Evolutionary conservation across 2,888 invertebrate species (phyloP).

Genomic region (Trichopria drosophilae): DNA sequence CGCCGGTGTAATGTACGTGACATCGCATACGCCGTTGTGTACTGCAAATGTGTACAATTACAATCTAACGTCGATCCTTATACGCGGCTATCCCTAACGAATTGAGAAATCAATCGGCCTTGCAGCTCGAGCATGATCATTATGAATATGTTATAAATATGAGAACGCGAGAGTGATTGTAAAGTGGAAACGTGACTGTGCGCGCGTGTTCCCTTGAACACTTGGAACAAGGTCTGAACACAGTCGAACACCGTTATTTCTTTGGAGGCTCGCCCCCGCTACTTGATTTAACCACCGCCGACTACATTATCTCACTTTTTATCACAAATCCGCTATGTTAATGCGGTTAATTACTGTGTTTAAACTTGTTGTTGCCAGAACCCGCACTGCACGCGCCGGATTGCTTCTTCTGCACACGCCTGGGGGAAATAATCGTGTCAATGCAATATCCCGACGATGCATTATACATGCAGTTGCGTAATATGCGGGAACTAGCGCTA

Average conservation of each 20-base stretch:
- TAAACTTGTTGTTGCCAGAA: slow-evolving; percentile 37
- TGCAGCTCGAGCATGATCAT: slow-evolving; percentile 51
- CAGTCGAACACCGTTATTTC: slow-evolving; percentile 44
- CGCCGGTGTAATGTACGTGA: no score
- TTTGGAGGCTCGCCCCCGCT: slow-evolving; percentile 48
- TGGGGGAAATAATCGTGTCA: slow-evolving; percentile 31
- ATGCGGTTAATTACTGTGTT: slow-evolving; percentile 38
- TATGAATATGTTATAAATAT: slow-evolving; percentile 57
- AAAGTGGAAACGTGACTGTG: slow-evolving; percentile 35
- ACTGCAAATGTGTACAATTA: no score
- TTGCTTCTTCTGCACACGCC: not conserved
- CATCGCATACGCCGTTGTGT: no score
- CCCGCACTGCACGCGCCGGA: no score
- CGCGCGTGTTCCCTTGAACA: slow-evolving; percentile 31
- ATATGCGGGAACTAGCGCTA: slow-evolving; percentile 1
- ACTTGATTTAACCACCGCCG: slow-evolving; percentile 13
- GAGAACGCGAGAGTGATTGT: slow-evolving; percentile 52
- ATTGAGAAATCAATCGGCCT: slow-evolving; percentile 56
- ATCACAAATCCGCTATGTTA: slow-evolving; percentile 36
- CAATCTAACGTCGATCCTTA: no score
- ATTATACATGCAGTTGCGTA: slow-evolving; percentile 6
- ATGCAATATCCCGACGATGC: slow-evolving; percentile 27
- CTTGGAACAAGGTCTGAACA: slow-evolving; percentile 3
- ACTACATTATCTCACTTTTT: slow-evolving; percentile 6
- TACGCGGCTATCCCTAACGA: no score